Evolutionary conservation across 2,113 vertebrate genomes (phyloP), one percentile per base, ranked within the genome.

Genomic region (Cochlearius cochlearius): DNA sequence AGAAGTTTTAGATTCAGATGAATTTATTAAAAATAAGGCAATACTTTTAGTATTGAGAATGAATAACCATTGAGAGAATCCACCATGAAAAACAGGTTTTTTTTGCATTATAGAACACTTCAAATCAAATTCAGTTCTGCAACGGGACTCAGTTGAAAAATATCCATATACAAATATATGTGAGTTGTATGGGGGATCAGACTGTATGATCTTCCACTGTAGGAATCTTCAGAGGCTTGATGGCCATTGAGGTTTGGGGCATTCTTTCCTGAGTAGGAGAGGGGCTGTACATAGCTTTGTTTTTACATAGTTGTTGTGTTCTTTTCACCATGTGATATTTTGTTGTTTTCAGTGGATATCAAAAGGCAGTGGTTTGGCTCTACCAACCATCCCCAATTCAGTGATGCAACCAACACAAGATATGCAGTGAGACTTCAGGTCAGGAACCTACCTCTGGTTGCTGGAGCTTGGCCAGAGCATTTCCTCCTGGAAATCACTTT

Each of bases 191-290:
- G 16, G 39, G 71, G 12, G 15, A 22, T 30, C 25, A 29, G 4
- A 43, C 3, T 63, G 3, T 19, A 23, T 32, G 20, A 22, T 32
- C 7, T 36, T 43, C 41, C 41, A 32, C 4, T 38, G 76, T 1
- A 58, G 23, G 15, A 34, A 43, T 52, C 9, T 68, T 45, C 38
- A 66, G 36, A 39, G 2, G 49, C 11, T 11, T 59, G 5, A 62
- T 7, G 10, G 7, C 8, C 10, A 11, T 20, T 4, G 2, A 52
- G 12, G 15, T 20, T 29, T 68, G 23, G 7, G 27, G 1, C 4
- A 52, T 69, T 67, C n/a, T 56, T 64, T 79, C 25, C 36, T 9
- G 27, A 49, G 41, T 5, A 66, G 12, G 1, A 69, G 8, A 7
- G 3, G 7, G 3, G 9, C 8, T 59, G 12, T 38, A 23, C 4